Conservation (phyloP, 2,113 vertebrate species). For the Amazona guildingii region DNA sequence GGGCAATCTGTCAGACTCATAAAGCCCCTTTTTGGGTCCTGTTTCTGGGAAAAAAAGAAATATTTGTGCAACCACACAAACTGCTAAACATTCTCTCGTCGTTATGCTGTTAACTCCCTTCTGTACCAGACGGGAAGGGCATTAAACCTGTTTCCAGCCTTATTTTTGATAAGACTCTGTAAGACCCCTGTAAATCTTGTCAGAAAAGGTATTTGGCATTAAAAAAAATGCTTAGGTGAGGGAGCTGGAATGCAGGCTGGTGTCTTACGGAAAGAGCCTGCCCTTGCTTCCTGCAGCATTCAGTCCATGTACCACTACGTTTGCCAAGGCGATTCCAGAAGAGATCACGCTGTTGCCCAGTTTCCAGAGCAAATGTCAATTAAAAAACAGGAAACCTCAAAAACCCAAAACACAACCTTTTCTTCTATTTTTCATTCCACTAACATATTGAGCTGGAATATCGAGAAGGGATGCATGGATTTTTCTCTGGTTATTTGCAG, state of each 20-base stretch:
- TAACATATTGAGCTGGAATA: neutral
- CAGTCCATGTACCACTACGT: neutral
- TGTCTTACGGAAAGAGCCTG: neutral
- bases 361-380: slow-evolving; percentile 7
- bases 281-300: neutral
- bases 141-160: neutral
- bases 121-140: slow-evolving; percentile 4
- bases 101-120: neutral
- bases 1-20: neutral
- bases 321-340: neutral
- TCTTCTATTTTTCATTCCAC: neutral
- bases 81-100: neutral
- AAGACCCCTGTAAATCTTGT: slow-evolving; percentile 10
- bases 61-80: neutral
- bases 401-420: neutral
- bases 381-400: neutral
- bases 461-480: neutral
- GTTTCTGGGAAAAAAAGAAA: slow-evolving; percentile 36
- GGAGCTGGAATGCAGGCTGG: neutral
- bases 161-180: neutral
- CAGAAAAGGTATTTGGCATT: slow-evolving; percentile 6
- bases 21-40: neutral
- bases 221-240: neutral
- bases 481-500: neutral
- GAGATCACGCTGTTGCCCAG: neutral